phyloP scores from a whole-genome alignment of 2,888 invertebrate species.

The Orthosia gracilis region DNA sequence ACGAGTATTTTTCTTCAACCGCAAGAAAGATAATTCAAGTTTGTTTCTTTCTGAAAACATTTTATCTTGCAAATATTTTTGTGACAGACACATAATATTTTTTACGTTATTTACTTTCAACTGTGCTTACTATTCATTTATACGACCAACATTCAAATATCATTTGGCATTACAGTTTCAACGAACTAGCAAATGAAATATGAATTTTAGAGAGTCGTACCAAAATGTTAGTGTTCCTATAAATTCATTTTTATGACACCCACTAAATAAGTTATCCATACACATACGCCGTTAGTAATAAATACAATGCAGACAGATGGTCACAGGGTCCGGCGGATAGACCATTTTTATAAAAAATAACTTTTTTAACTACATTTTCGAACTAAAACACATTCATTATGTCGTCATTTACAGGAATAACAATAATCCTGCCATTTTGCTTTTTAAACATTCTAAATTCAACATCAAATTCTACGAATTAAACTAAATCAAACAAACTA shows the following conservation, averaged over 20 bases:
- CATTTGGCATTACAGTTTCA: slow-evolving; percentile 47
- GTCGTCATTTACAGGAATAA: background rate
- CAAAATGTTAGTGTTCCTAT: slow-evolving; percentile 65
- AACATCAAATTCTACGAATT: slow-evolving; percentile 13
- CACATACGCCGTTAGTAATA: slow-evolving; percentile 59
- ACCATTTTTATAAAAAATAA: slow-evolving; percentile 29
- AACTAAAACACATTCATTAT: background rate
- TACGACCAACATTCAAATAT: slow-evolving; percentile 26
- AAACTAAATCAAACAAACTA: slow-evolving; percentile 40
- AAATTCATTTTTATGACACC: slow-evolving; percentile 68
- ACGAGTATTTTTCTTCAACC: background rate
- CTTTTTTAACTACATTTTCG: background rate
- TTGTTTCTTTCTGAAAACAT: slow-evolving; percentile 1
- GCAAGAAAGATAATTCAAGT: background rate
- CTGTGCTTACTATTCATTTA: slow-evolving; percentile 22
- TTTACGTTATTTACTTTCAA: slow-evolving; percentile 12
- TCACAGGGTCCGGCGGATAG: slow-evolving; percentile 26
- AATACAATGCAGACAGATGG: slow-evolving; percentile 64
- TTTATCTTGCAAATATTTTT: background rate
- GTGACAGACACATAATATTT: background rate
- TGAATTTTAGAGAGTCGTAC: slow-evolving; percentile 55
- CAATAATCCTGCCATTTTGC: background rate
- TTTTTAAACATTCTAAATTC: slow-evolving; percentile 22
- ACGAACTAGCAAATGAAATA: slow-evolving; percentile 51
- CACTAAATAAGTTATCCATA: slow-evolving; percentile 67